These are phyloP conservation scores for Rhagonycha fulva DNA, from an alignment of 2,888 invertebrate genomes.

Conservation along the genomic window DNA sequence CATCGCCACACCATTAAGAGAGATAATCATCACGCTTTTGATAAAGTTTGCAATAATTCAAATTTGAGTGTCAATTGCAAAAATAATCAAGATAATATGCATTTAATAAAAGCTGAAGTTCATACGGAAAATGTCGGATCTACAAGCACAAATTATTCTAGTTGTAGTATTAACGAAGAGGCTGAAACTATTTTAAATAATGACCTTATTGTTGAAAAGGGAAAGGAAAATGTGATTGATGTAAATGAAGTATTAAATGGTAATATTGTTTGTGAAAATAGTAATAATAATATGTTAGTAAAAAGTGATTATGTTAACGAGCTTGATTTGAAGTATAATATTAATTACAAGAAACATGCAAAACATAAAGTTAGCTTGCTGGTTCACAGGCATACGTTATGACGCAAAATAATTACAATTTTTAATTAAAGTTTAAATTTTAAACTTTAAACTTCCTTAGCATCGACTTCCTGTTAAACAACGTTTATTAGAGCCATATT, in stretches of 20 bases:
- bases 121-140: slow-evolving; percentile 32
- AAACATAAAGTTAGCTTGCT: slow-evolving; percentile 50
- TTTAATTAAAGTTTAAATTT: not conserved
- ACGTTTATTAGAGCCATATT: not conserved
- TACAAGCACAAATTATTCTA: slow-evolving; percentile 13
- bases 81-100: slow-evolving; percentile 17
- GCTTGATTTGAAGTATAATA: slow-evolving; percentile 39
- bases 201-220: slow-evolving; percentile 8
- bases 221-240: slow-evolving; percentile 22
- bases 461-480: slow-evolving; percentile 1
- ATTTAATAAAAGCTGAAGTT: slow-evolving; percentile 32
- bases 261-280: slow-evolving; percentile 19
- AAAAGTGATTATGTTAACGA: slow-evolving; percentile 9
- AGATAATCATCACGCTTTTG: not conserved
- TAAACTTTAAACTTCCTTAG: not conserved
- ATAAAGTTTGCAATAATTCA: not conserved
- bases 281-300: slow-evolving; percentile 3
- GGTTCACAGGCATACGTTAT: slow-evolving; percentile 55
- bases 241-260: slow-evolving; percentile 19
- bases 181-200: slow-evolving; percentile 8
- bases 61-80: not conserved
- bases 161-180: slow-evolving; percentile 5
- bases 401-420: slow-evolving; percentile 40
- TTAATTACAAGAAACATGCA: slow-evolving; percentile 41
- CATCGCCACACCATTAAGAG: not conserved